Evolutionary conservation across 2,797 vertebrate species (phyloP).

Genomic region (Melanotaenia boesemani): DNA sequence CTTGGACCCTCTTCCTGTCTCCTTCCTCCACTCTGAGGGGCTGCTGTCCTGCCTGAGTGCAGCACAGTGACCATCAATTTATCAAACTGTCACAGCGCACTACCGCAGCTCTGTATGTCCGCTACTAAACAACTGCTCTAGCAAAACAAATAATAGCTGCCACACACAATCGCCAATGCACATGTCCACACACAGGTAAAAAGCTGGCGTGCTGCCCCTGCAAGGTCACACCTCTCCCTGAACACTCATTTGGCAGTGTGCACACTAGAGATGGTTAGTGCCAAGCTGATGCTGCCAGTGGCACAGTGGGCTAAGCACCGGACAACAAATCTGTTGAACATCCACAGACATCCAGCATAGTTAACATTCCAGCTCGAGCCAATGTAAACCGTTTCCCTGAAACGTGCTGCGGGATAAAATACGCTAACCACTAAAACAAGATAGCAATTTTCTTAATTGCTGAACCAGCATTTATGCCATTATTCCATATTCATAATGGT

Average conservation of each 20-base stretch:
- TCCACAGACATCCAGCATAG: constrained; percentile 31
- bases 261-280: constrained; percentile 38
- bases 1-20: constrained; percentile 53
- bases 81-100: constrained; percentile 81
- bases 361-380: constrained; percentile 41
- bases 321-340: constrained; percentile 65
- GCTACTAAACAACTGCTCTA: constrained; percentile 75
- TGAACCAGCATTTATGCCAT: constrained; percentile 50
- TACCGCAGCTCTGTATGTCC: constrained; percentile 56
- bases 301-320: constrained; percentile 46
- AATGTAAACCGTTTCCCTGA: constrained; percentile 32
- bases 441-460: constrained; percentile 48
- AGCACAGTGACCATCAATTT: constrained; percentile 72
- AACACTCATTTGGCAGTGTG: constrained; percentile 55
- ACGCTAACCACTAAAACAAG: constrained; percentile 12
- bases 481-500: constrained; percentile 48
- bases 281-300: constrained; percentile 57
- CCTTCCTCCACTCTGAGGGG: constrained; percentile 64
- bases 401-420: constrained; percentile 19
- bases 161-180: constrained; percentile 36
- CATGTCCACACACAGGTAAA: constrained; percentile 41
- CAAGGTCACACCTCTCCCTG: constrained; percentile 75
- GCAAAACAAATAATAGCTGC: constrained; percentile 75
- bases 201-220: constrained; percentile 59
- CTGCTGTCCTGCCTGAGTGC: constrained; percentile 66